Evolutionary conservation across 2,888 invertebrate genomes (phyloP), one percentile per base, ranked within the genome.

Genomic region (Hololepta plana): DNA sequence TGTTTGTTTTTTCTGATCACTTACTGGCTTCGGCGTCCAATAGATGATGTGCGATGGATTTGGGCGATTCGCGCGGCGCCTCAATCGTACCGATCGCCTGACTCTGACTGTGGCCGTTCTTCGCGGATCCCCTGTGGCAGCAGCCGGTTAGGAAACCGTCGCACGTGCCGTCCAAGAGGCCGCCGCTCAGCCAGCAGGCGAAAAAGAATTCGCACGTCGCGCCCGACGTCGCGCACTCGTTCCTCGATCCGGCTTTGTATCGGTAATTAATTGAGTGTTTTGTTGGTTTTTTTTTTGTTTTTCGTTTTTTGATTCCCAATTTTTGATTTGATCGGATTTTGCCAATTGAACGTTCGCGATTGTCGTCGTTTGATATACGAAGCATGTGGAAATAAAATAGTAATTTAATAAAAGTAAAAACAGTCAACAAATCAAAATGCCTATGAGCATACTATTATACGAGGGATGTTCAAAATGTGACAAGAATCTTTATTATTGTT

Each of bases 201-300:
- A 87, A 66, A 64, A 87, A 85, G 62, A 87, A 85, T 56, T 87
- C 85, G 55, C 88, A 88, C 36, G 72, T 75, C 29, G 80, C 74
- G 32, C 77, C 82, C 44, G 72, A 67, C 22, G 67, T 57, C n/a
- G n/a, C n/a, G n/a, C n/a, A n/a, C n/a, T n/a, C n/a, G n/a, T n/a
- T n/a, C n/a, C n/a, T n/a, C n/a, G n/a, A n/a, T n/a, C n/a, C n/a
- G n/a, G n/a, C n/a, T n/a, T n/a, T n/a, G n/a, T n/a, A n/a, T n/a
- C n/a, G n/a, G n/a, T n/a, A n/a, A n/a, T n/a, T n/a, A n/a, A n/a
- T n/a, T n/a, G n/a, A n/a, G n/a, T n/a, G n/a, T 7, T 17, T 17
- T 17, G 17, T 17, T 8, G 17, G 7, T 17, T 17, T 7, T 17
- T 17, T 17, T 7, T 17, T 17, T 17, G 7, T 8, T 17, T 17